A percentile compares a stretch with the other conserved stretches of the same genome.
Conservation (phyloP, 2,797 vertebrate genomes). For the Peromyscus attwateri region DNA sequence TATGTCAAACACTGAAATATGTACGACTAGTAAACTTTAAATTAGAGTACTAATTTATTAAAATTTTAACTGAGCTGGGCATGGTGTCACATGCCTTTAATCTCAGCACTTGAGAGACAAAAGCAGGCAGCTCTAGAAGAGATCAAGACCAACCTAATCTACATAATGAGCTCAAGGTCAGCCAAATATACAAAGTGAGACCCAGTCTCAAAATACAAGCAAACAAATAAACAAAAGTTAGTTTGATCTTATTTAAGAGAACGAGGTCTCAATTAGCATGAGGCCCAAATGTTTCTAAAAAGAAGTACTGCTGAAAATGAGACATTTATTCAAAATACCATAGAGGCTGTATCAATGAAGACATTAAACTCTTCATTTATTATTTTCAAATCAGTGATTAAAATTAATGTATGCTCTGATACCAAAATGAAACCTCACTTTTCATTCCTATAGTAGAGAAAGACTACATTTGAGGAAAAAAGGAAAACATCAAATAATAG, state of each 20-base stretch:
- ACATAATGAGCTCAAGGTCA: not conserved
- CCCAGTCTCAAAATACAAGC: not conserved
- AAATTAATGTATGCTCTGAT: not conserved
- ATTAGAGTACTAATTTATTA: not conserved
- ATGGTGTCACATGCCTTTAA: not conserved
- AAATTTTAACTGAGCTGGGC: not conserved
- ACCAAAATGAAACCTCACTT: slow-evolving; percentile 24
- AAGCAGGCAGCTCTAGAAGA: not conserved
- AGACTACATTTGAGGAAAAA: not conserved
- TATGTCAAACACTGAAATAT: not conserved
- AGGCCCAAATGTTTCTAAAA: not conserved
- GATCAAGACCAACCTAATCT: not conserved
- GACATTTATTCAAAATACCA: not conserved
- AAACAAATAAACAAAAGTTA: not conserved
- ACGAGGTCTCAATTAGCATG: not conserved
- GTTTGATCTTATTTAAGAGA: not conserved
- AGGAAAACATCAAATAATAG: slow-evolving; percentile 8
- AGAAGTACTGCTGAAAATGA: not conserved
- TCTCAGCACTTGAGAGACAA: not conserved
- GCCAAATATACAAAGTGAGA: not conserved
- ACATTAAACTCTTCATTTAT: not conserved
- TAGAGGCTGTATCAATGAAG: not conserved
- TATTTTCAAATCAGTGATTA: not conserved
- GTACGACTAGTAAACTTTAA: not conserved
- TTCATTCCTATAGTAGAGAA: not conserved